Percentiles rank a stretch among this genome's conserved stretches.
Conservation (phyloP, 2,888 invertebrate genomes). For the Hyalella azteca region DNA sequence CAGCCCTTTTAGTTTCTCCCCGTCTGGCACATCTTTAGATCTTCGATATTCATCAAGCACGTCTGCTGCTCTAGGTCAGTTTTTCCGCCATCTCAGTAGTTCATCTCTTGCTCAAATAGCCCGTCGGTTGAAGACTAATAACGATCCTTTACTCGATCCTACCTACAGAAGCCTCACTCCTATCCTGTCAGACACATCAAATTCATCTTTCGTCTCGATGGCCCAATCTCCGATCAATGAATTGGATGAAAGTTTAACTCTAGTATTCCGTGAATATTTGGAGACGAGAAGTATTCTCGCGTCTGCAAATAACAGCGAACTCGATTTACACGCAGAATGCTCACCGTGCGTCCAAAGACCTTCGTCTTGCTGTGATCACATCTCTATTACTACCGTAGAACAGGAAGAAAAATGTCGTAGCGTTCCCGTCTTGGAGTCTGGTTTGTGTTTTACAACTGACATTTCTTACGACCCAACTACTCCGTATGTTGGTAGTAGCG, state of each 20-base stretch:
- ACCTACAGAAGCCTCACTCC: not conserved
- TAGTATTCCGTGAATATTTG: slow-evolving; percentile 55
- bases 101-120: slow-evolving; percentile 53
- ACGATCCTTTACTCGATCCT: not conserved
- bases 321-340: not conserved
- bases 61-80: slow-evolving; percentile 41
- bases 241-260: slow-evolving; percentile 49
- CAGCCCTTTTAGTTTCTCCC: not conserved
- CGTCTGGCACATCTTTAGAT: not conserved
- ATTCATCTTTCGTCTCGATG: slow-evolving; percentile 8
- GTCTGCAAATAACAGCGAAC: not conserved
- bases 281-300: slow-evolving; percentile 54
- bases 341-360: not conserved
- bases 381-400: not conserved
- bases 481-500: not conserved
- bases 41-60: slow-evolving; percentile 11
- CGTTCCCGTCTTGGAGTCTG: slow-evolving; percentile 21
- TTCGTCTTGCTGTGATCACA: not conserved
- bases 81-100: slow-evolving; percentile 53
- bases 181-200: slow-evolving; percentile 16
- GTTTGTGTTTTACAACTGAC: not conserved
- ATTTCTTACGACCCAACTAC: not conserved
- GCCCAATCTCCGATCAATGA: slow-evolving; percentile 2
- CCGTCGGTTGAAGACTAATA: slow-evolving; percentile 38
- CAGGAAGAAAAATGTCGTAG: slow-evolving; percentile 11